Evolutionary conservation across 2,888 invertebrate genomes (phyloP).

Genomic region (Caradrina clavipalpis): DNA sequence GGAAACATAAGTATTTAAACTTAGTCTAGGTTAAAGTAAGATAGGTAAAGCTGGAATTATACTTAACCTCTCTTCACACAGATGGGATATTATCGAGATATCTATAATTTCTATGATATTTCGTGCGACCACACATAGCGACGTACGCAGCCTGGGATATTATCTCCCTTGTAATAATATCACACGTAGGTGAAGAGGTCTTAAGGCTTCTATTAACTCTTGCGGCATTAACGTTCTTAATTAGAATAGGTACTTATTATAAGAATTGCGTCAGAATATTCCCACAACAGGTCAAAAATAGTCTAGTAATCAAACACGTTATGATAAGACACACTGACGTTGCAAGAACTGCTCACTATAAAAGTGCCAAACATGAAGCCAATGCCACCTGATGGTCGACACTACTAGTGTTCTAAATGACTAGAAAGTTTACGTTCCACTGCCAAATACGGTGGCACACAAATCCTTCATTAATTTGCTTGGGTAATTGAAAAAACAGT

Average conservation of each 20-base stretch:
- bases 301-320: not conserved
- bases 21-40: not conserved
- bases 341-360: slow-evolving; percentile 7
- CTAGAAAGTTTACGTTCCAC: not conserved
- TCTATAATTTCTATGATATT: too few species aligned
- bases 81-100: too few species aligned
- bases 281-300: slow-evolving; percentile 7
- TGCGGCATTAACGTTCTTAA: slow-evolving; percentile 72
- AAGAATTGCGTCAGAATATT: slow-evolving; percentile 28
- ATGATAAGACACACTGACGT: not conserved
- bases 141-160: too few species aligned
- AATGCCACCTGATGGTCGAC: not conserved
- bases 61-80: slow-evolving; percentile 20
- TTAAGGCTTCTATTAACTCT: slow-evolving; percentile 45
- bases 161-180: too few species aligned
- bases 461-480: slow-evolving; percentile 1
- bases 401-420: not conserved
- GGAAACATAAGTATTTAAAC: not conserved
- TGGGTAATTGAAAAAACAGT: not conserved
- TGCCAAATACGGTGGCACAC: slow-evolving; percentile 1
- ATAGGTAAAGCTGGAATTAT: slow-evolving; percentile 27
- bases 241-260: slow-evolving; percentile 36
- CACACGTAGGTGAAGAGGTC: too few species aligned
- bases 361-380: slow-evolving; percentile 43
- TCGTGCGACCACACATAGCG: too few species aligned